Conservation (phyloP, 2,113 vertebrate genomes). For the Eptesicus fuscus region DNA sequence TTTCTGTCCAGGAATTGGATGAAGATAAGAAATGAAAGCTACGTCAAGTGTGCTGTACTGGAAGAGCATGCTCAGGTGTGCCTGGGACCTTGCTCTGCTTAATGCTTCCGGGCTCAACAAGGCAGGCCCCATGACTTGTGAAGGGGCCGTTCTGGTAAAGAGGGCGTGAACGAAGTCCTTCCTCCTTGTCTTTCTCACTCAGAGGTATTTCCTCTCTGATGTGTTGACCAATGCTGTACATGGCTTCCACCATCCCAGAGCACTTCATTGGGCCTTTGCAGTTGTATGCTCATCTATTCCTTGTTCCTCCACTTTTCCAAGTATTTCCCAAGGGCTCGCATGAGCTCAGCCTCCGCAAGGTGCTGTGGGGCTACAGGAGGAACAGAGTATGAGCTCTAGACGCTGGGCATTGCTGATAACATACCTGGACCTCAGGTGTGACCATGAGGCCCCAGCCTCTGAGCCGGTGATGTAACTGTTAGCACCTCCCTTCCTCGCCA, state of each 20-base stretch:
- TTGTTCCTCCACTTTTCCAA: not conserved
- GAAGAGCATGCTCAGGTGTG: not conserved
- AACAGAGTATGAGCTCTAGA: not conserved
- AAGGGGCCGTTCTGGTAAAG: not conserved
- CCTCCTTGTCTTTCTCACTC: not conserved
- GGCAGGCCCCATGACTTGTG: not conserved
- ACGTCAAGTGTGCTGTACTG: rapidly evolving
- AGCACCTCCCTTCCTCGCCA: not conserved
- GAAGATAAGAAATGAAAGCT: not conserved
- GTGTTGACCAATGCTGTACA: not conserved
- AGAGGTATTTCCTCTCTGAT: not conserved
- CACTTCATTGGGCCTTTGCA: not conserved
- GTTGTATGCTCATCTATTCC: not conserved
- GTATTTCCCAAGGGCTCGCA: not conserved
- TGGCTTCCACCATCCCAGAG: not conserved
- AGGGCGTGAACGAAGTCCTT: not conserved
- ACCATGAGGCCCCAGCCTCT: not conserved
- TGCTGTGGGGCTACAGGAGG: not conserved
- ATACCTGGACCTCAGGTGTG: not conserved
- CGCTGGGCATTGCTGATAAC: not conserved
- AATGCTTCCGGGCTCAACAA: not conserved
- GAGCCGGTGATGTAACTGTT: not conserved
- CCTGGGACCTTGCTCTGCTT: not conserved
- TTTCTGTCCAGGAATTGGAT: not conserved
- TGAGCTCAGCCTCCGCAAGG: not conserved